Evolutionary conservation across 1,140 invertebrate genomes (phyloP).

Genomic region (Ctenoplectra terminalis): DNA sequence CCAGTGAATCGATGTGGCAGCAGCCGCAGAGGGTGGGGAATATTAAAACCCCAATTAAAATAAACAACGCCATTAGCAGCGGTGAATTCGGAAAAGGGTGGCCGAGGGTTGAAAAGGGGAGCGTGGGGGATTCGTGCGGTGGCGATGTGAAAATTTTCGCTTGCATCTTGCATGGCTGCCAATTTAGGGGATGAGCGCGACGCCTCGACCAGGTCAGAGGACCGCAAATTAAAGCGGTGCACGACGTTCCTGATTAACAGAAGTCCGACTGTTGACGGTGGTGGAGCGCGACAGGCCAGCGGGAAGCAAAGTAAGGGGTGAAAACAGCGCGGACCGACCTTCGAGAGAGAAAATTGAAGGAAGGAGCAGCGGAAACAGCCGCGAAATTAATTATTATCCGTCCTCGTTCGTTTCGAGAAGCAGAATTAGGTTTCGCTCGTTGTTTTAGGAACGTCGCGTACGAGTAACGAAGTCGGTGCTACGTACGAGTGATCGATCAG

Average conservation of each 20-base stretch:
- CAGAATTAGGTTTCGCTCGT: background rate
- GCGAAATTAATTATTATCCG: constrained; percentile 30
- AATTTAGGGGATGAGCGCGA: constrained; percentile 13
- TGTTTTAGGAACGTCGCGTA: no score
- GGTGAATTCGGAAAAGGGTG: background rate
- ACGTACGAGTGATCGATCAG: background rate
- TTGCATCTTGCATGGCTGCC: constrained; percentile 6
- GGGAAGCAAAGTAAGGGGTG: background rate
- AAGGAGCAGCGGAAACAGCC: background rate
- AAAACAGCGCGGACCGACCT: background rate
- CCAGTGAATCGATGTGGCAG: background rate
- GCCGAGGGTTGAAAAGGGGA: background rate
- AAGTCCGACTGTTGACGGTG: background rate
- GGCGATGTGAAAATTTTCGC: background rate
- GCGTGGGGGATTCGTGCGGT: no score
- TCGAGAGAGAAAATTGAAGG: background rate
- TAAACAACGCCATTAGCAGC: background rate
- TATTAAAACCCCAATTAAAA: constrained; percentile 3
- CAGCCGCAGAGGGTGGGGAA: background rate
- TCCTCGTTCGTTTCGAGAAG: no score
- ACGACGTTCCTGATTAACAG: constrained; percentile 34
- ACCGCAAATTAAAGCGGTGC: constrained; percentile 30
- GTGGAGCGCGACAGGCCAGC: background rate
- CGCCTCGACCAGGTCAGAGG: constrained; percentile 9
- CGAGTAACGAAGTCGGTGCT: background rate